phyloP scores from a whole-genome alignment of 2,113 vertebrate species.

The Ancistrus triradiatus region DNA sequence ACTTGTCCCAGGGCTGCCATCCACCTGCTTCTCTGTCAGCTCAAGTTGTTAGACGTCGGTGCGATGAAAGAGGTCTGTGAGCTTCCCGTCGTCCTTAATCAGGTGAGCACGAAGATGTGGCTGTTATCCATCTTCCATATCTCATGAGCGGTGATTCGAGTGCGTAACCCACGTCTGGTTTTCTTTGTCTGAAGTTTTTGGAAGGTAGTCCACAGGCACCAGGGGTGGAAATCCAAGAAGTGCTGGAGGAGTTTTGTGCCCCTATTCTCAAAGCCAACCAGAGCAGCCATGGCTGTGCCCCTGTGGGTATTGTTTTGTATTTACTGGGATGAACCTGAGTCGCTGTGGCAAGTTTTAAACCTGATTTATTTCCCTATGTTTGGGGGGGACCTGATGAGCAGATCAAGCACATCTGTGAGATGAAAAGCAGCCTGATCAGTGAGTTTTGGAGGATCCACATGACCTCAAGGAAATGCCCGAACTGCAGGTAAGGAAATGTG shows the following conservation, averaged over 20 bases:
- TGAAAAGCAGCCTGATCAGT: conserved; percentile 72
- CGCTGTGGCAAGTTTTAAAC: too few relatives aligned
- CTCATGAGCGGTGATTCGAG: too few relatives aligned
- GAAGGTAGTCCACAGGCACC: conserved; percentile 71
- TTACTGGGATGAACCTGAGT: too few relatives aligned
- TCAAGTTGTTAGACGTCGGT: conserved; percentile 80
- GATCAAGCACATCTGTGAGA: conserved; percentile 90
- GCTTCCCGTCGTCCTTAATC: conserved; percentile 71
- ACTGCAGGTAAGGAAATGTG: conserved; percentile 79
- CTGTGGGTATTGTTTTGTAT: conserved; percentile 62
- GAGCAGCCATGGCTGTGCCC: conserved; percentile 28
- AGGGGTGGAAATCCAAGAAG: conserved; percentile 74
- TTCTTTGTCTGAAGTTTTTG: conserved; percentile 64
- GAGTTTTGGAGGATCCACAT: conserved; percentile 85
- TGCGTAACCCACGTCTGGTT: too few relatives aligned
- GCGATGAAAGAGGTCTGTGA: conserved; percentile 79
- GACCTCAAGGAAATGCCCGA: conserved; percentile 76
- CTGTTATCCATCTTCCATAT: too few relatives aligned
- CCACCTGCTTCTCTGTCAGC: conserved; percentile 82
- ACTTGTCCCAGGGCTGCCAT: conserved; percentile 78
- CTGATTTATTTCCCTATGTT: neutral
- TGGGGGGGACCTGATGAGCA: conserved; percentile 49
- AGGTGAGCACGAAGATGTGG: conserved; percentile 62
- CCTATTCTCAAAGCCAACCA: conserved; percentile 54
- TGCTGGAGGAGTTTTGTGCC: conserved; percentile 66